phyloP scores from a whole-genome alignment of 2,113 vertebrate genomes.

The Orthonyx spaldingii region DNA sequence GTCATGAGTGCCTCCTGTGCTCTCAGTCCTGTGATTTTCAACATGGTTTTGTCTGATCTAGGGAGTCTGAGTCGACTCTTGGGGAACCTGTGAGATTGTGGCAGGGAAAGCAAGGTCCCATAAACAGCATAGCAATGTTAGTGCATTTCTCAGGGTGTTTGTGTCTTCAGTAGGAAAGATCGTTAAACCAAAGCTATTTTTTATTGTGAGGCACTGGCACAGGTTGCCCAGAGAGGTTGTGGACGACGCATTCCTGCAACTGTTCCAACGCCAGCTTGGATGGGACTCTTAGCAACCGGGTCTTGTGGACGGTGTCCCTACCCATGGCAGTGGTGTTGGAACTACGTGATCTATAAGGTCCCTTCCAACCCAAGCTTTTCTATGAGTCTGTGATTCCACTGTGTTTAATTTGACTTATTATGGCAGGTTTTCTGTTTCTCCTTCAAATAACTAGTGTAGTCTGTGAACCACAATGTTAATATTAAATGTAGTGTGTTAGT shows the following conservation, averaged over 20 bases:
- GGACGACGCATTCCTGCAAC: not conserved
- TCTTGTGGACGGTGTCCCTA: not conserved
- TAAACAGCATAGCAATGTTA: accelerated
- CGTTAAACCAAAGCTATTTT: not conserved
- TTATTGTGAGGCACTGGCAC: not conserved
- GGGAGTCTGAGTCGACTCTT: accelerated
- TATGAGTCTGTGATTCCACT: not conserved
- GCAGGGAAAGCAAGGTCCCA: not conserved
- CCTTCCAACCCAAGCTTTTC: not conserved
- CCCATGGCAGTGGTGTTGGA: not conserved
- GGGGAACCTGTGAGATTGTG: not conserved
- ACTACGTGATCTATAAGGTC: not conserved
- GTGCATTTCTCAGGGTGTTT: accelerated
- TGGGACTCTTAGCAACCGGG: accelerated
- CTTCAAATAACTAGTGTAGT: not conserved
- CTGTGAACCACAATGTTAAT: not conserved
- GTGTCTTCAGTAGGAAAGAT: not conserved
- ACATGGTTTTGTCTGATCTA: accelerated
- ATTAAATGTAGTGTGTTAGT: not conserved
- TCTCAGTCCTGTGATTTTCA: not conserved
- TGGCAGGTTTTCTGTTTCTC: not conserved
- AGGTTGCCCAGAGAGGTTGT: not conserved
- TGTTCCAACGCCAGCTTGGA: not conserved
- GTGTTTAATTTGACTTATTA: not conserved
- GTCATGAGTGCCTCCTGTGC: accelerated